These are phyloP conservation scores for Talpa occidentalis DNA, from an alignment of 2,113 vertebrate species.

Conservation along the genomic window DNA sequence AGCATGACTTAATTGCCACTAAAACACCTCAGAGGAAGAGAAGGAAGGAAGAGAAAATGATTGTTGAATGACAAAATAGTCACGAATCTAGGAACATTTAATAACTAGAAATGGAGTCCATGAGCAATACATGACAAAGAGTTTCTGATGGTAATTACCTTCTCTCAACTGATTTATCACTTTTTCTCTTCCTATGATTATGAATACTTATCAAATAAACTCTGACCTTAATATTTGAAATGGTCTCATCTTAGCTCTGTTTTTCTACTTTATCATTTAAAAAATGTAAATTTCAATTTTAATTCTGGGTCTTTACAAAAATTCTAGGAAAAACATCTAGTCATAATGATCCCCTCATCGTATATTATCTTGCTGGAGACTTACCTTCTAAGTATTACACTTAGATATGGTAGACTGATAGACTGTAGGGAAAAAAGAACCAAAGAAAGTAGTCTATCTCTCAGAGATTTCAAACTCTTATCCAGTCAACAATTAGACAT, in stretches of 20 bases:
- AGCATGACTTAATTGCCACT: slow-evolving; percentile 55
- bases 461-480: background rate
- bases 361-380: background rate
- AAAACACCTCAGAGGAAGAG: background rate
- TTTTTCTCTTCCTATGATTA: background rate
- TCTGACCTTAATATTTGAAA: background rate
- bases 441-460: background rate
- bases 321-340: background rate
- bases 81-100: slow-evolving; percentile 18
- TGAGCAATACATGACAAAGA: background rate
- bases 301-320: background rate
- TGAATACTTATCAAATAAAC: background rate
- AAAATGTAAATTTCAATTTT: background rate
- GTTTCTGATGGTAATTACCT: background rate
- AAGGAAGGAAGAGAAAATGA: background rate
- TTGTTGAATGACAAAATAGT: background rate
- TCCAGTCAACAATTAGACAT: background rate
- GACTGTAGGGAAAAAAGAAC: background rate
- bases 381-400: background rate
- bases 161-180: background rate
- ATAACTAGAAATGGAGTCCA: background rate
- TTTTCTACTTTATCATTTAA: background rate
- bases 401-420: background rate
- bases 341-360: background rate
- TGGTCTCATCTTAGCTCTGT: background rate